These are phyloP conservation scores for Odontamblyopus rebecca DNA, from an alignment of 2,797 vertebrate genomes.

Conservation along the genomic window DNA sequence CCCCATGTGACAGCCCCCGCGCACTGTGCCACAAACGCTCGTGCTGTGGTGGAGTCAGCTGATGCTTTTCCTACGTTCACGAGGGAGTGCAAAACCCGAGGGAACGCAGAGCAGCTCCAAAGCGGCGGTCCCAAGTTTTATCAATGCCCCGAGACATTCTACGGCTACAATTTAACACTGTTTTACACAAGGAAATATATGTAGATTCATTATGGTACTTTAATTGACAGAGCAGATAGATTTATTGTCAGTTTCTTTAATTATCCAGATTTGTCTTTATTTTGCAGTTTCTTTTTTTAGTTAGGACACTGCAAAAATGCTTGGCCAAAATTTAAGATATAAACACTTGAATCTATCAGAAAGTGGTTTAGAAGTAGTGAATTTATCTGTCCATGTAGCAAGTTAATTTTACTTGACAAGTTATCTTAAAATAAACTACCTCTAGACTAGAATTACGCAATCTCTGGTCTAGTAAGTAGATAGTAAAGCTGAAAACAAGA, in stretches of 20 bases:
- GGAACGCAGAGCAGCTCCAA: conserved; percentile 50
- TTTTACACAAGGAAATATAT: conserved; percentile 3
- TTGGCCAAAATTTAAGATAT: too few relatives aligned
- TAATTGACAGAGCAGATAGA: neutral
- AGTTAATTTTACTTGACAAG: too few relatives aligned
- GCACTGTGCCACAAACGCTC: conserved; percentile 28
- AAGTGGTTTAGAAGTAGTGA: too few relatives aligned
- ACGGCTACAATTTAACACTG: conserved; percentile 16
- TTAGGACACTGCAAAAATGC: too few relatives aligned
- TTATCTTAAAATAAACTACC: too few relatives aligned
- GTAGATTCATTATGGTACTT: neutral
- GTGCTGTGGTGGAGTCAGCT: conserved; percentile 66
- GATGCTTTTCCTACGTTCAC: conserved; percentile 68
- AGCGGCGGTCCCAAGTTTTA: conserved; percentile 38
- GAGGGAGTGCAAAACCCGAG: conserved; percentile 57
- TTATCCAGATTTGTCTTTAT: too few relatives aligned
- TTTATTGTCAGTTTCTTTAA: neutral
- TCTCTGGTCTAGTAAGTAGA: too few relatives aligned
- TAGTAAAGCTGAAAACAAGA: too few relatives aligned
- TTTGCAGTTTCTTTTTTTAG: neutral
- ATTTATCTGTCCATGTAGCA: too few relatives aligned
- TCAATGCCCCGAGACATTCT: conserved; percentile 53
- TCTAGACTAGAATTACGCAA: too few relatives aligned
- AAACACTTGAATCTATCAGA: too few relatives aligned
- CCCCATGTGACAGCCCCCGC: neutral